phyloP scores from a whole-genome alignment of 2,797 vertebrate genomes.

The Scomberomorus guttatus region DNA sequence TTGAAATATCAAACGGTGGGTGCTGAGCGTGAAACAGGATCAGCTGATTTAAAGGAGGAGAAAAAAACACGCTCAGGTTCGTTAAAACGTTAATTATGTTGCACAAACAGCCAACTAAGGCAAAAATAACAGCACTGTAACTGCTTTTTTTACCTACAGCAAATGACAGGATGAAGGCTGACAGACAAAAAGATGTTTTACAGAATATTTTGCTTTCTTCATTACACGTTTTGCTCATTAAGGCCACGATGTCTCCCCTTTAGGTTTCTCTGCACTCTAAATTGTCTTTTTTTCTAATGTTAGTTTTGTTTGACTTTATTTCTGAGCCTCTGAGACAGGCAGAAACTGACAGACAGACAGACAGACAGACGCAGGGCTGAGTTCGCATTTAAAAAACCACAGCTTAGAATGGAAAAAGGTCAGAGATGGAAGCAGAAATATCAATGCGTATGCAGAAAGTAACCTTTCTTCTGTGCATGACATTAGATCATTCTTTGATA shows the following conservation, averaged over 20 bases:
- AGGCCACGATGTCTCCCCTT: not conserved
- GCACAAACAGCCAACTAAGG: conserved; percentile 69
- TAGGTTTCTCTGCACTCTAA: not conserved
- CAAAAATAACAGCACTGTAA: conserved; percentile 37
- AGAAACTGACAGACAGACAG: conserved; percentile 29
- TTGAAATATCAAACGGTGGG: conserved; percentile 44
- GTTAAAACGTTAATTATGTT: conserved; percentile 67
- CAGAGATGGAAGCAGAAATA: conserved; percentile 81
- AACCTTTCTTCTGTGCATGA: conserved; percentile 86
- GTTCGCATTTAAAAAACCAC: conserved; percentile 71
- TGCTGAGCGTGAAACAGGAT: conserved; percentile 75
- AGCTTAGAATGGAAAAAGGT: conserved; percentile 79
- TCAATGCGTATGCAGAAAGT: conserved; percentile 82
- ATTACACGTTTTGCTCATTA: not conserved
- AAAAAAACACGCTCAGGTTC: conserved; percentile 40
- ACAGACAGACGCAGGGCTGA: conserved; percentile 46
- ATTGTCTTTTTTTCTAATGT: not conserved
- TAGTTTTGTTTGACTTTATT: not conserved
- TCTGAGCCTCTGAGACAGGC: not conserved
- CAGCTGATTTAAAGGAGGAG: conserved; percentile 50
- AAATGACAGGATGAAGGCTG: conserved; percentile 26
- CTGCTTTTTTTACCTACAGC: conserved; percentile 16
- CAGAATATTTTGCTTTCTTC: not conserved
- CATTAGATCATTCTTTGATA: conserved; percentile 86
- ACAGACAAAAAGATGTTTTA: not conserved